Percentiles rank a stretch among this genome's conserved stretches.
Conservation (phyloP, 2,113 vertebrate genomes). For the Chitala chitala region DNA sequence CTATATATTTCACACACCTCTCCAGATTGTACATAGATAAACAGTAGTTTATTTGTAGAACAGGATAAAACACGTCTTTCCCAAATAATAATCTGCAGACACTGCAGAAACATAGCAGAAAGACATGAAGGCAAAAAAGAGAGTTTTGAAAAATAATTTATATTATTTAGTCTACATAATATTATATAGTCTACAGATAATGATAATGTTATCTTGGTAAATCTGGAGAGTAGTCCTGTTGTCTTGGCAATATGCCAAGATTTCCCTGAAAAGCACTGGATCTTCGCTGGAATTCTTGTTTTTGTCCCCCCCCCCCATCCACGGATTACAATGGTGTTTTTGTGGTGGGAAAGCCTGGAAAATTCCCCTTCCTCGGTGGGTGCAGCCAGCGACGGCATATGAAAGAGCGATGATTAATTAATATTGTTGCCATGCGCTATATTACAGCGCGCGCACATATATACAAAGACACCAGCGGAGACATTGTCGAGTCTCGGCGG, state of each 20-base stretch:
- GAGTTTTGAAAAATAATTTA: neutral
- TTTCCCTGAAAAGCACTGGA: conserved; percentile 8
- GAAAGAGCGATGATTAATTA: conserved; percentile 51
- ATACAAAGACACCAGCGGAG: conserved; percentile 20
- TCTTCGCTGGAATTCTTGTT: conserved; percentile 4
- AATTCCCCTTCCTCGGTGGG: conserved; percentile 27
- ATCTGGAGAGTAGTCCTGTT: too few species aligned
- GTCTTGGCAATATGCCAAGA: neutral
- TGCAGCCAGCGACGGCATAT: conserved; percentile 30
- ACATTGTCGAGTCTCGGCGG: conserved; percentile 15
- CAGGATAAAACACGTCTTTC: neutral
- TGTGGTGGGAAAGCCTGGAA: conserved; percentile 10
- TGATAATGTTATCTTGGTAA: too few species aligned
- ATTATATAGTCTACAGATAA: neutral
- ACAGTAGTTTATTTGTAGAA: neutral
- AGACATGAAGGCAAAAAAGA: neutral
- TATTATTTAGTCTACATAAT: conserved; percentile 1
- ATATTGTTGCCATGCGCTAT: conserved; percentile 51
- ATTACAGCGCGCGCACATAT: conserved; percentile 37
- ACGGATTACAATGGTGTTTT: conserved; percentile 18
- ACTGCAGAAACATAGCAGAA: neutral
- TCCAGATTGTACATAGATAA: conserved; percentile 2
- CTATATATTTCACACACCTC: too few species aligned
- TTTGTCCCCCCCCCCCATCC: neutral
- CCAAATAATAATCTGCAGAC: neutral